These are phyloP conservation scores for Palythoa caribaeorum DNA, from an alignment of 92 coral and sea anemone species.

Conservation along the genomic window DNA sequence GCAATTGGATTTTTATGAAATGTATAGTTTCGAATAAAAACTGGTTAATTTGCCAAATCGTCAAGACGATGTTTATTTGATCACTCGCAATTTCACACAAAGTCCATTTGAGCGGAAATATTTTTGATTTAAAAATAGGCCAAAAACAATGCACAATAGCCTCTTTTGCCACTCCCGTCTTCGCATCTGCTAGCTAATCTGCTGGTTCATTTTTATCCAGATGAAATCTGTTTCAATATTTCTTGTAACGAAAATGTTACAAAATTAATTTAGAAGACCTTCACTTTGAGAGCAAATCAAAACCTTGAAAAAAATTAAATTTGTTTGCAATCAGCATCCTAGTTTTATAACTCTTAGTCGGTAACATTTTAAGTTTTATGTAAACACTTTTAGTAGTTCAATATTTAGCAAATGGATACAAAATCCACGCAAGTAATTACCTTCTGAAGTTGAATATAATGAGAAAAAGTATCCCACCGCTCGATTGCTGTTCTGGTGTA, in stretches of 20 bases:
- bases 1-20: background rate
- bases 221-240: background rate
- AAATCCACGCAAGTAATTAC: background rate
- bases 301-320: background rate
- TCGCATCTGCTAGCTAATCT: background rate
- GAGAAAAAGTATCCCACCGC: background rate
- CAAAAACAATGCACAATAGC: background rate
- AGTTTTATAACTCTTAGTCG: background rate
- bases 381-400: background rate
- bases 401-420: background rate
- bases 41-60: background rate
- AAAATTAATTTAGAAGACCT: background rate
- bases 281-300: background rate
- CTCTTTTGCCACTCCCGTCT: background rate
- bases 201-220: background rate
- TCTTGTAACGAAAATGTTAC: background rate
- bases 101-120: background rate
- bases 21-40: background rate
- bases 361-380: background rate
- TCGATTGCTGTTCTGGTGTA: background rate
- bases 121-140: background rate
- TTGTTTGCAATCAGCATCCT: background rate
- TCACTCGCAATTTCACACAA: background rate
- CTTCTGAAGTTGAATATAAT: background rate
- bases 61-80: background rate